Evolutionary conservation across 37 sponge, comb jelly and placozoan genomes (phyloP), one percentile per base, ranked within the genome.

Genomic region (Oopsacas minuta): DNA sequence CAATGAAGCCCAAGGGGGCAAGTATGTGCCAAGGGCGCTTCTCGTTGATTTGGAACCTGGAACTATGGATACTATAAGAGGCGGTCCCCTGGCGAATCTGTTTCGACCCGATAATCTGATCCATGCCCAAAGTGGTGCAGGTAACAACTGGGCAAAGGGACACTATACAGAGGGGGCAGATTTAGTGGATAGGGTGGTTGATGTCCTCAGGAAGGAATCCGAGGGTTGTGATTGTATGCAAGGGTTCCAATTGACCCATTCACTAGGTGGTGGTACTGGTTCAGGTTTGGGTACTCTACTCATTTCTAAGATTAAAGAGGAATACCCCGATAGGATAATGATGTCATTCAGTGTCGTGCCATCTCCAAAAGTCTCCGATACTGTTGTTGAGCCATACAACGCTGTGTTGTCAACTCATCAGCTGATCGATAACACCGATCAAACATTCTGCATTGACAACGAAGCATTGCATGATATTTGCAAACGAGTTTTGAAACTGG

Each of bases 141-240:
- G 99, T 39, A 93, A 94, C 88, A 98, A 98, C 90, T 98, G 96
- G 96, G 96, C 99, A 37, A 95, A 98, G 85, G 99, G 99, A n/a
- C 92, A 91, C 52, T 91, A 91, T 85, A 91, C 92, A 30, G 92
- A 91, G 83, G 92, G 92, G 38, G 92, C 88, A n/a, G 99, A 98
- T 83, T 82, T 98, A 15, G 99, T 98, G 28, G 99, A 98, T 87
- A 92, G 94, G 35, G 99, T 98, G 53, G 85, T 98, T 23, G 99
- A 98, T 85, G 94, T 95, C 0, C 96, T 98, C 23, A 86, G 99
- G 8, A 98, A 98, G 86, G 99, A 98, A 83, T 94, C 99, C n/a
- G 99, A 98, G 85, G 91, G 99, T 88, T 98, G 99, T 85, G 99
- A 98, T 87, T 98, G 99, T 82, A 90, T 98, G 34, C 99, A 98